Base-by-base conservation (phyloP, 2,797 vertebrate genomes). In the Austrolebias charrua region DNA sequence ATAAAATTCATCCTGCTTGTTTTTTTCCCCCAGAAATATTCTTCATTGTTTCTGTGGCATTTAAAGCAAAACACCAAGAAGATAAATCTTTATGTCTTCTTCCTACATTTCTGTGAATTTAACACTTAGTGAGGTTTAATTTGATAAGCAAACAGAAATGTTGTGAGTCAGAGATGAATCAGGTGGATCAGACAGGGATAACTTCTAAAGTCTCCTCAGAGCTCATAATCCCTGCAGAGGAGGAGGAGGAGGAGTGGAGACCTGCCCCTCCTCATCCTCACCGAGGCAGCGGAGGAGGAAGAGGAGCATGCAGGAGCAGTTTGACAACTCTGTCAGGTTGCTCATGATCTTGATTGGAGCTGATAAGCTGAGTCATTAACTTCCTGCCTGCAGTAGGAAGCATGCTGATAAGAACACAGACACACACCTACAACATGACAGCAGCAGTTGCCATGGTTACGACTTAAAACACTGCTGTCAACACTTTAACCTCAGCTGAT, bases 361-460 rank as follows among this genome's bases (percentile, higher is more conserved):
- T 45, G 54, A 72, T 65, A 53, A 54, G 55, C 38, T 54, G 24
- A 55, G 65, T 31, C 68, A 56, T 6, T 16, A 31, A 20, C 50
- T 62, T 73, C 69, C 78, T 76, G 24, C 50, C 20, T 44, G 19
- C 0, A 16, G 20, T 54, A 80, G 71, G 68, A 75, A 67, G 45
- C 0, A 46, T 52, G 13, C 12, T 44, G 73, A 80, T 73, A 71
- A 66, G 35, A 35, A 35, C 33, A 38, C 35, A 38, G 29, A 54
- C 24, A 13, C 49, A 48, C 38, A 51, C 48, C 54, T 28, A 38
- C 15, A 40, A 42, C 16, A 52, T 33, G 14, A 55, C 19, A 43
- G 7, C 14, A 24, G 24, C 1, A 28, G 6, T 5, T 9, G n/a
- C 8, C 44, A 19, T 6, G 44, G 16, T 46, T 46, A n/a, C 44